A percentile compares a stretch with the other conserved stretches of the same genome.
Evolutionary conservation across 2,888 invertebrate genomes (phyloP).

Genomic region (Hydrotaea diabolus): DNA sequence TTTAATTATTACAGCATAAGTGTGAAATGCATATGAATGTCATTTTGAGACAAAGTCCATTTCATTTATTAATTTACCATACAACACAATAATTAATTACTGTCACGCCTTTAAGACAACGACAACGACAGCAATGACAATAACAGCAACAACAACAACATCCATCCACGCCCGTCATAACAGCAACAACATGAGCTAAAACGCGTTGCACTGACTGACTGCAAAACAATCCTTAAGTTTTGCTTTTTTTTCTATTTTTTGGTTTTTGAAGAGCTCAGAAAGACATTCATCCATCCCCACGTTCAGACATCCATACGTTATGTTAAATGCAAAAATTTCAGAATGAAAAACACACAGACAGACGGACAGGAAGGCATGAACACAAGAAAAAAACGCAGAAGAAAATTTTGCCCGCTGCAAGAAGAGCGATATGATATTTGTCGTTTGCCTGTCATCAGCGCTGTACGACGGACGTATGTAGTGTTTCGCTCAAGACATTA

Average conservation of each 20-base stretch:
- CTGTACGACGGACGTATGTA: constrained; percentile 54
- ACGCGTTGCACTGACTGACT: constrained; percentile 24
- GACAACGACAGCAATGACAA: constrained; percentile 19
- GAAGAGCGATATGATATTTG: constrained; percentile 60
- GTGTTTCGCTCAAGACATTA: constrained; percentile 42
- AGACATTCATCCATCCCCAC: constrained; percentile 24
- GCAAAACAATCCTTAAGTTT: constrained; percentile 18
- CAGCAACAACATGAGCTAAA: constrained; percentile 49
- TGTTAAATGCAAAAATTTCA: background rate
- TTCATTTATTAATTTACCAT: constrained; percentile 71
- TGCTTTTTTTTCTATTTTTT: background rate
- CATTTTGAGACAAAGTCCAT: constrained; percentile 69
- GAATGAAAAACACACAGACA: background rate
- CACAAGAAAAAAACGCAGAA: background rate
- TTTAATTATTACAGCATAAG: constrained; percentile 46
- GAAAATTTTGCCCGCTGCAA: constrained; percentile 1
- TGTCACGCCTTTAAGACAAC: constrained; percentile 79
- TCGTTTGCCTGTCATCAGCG: constrained; percentile 65
- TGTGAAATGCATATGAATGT: constrained; percentile 68
- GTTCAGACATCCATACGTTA: constrained; percentile 23
- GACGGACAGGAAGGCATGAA: background rate
- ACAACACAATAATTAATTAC: constrained; percentile 80
- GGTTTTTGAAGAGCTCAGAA: constrained; percentile 23
- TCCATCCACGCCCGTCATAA: constrained; percentile 16
- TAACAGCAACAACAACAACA: constrained; percentile 21